A percentile compares a stretch with the other conserved stretches of the same genome.
Conservation (phyloP, 1,140 invertebrate species). For the Alviniconcha marisindica region DNA sequence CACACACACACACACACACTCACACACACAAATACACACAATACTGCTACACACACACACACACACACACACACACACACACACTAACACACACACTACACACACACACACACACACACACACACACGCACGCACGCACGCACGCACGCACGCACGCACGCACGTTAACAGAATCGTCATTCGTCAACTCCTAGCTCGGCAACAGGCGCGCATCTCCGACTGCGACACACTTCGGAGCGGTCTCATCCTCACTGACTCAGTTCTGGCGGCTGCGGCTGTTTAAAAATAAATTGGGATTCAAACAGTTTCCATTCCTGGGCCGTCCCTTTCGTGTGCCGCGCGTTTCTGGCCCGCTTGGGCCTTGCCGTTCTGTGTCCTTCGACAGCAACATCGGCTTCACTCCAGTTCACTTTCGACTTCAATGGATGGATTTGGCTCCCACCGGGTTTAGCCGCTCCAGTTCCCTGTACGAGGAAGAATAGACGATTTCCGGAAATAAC, state of each 20-base stretch:
- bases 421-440: too few species aligned
- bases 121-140: neutral
- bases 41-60: neutral
- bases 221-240: neutral
- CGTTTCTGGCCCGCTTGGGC: too few species aligned
- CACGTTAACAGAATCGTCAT: too few species aligned
- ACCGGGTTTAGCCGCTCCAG: too few species aligned
- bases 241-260: neutral
- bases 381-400: neutral
- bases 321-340: too few species aligned
- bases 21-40: neutral
- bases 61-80: neutral
- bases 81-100: neutral
- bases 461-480: too few species aligned
- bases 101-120: neutral
- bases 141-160: constrained; percentile 7
- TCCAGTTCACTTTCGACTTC: too few species aligned
- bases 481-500: too few species aligned
- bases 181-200: too few species aligned
- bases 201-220: too few species aligned
- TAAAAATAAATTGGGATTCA: neutral
- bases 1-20: neutral
- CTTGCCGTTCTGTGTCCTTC: neutral
- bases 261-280: neutral
- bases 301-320: neutral